Conservation (phyloP, 2,888 invertebrate species). For the Thecophora atra region DNA sequence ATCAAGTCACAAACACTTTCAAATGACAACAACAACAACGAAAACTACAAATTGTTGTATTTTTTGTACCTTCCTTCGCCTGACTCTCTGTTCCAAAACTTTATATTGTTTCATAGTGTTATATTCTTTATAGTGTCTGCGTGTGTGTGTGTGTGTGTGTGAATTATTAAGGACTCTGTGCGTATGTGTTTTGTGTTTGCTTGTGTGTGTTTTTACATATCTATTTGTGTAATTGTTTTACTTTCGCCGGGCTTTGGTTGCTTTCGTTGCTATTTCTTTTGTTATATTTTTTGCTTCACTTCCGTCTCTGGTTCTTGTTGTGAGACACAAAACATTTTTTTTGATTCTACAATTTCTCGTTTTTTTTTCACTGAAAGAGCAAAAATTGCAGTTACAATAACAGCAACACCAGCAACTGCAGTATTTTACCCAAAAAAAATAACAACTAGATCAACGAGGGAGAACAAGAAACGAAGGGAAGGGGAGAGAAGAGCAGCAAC, state of each 20-base stretch:
- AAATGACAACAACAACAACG: constrained; percentile 36
- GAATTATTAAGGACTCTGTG: constrained; percentile 2
- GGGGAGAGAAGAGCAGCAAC: constrained; percentile 1
- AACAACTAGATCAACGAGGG: neutral
- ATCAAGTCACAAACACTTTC: constrained; percentile 46
- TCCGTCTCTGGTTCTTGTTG: neutral
- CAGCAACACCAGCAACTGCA: too few relatives aligned
- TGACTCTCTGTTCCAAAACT: too few relatives aligned
- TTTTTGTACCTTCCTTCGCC: constrained; percentile 37
- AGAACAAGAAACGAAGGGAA: constrained; percentile 4
- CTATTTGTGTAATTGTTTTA: neutral
- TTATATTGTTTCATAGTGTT: too few relatives aligned
- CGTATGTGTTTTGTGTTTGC: neutral
- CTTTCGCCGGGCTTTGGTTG: neutral
- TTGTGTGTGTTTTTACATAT: neutral
- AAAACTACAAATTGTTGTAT: constrained; percentile 39
- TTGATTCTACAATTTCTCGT: neutral
- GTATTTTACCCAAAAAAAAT: neutral
- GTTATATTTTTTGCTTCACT: neutral
- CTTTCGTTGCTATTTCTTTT: neutral
- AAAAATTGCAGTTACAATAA: constrained; percentile 1
- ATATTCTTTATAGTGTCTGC: neutral
- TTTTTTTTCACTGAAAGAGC: neutral
- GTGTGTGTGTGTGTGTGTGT: neutral
- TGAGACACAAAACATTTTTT: neutral